Conservation (phyloP, 2,797 vertebrate genomes). For the Coluber constrictor region DNA sequence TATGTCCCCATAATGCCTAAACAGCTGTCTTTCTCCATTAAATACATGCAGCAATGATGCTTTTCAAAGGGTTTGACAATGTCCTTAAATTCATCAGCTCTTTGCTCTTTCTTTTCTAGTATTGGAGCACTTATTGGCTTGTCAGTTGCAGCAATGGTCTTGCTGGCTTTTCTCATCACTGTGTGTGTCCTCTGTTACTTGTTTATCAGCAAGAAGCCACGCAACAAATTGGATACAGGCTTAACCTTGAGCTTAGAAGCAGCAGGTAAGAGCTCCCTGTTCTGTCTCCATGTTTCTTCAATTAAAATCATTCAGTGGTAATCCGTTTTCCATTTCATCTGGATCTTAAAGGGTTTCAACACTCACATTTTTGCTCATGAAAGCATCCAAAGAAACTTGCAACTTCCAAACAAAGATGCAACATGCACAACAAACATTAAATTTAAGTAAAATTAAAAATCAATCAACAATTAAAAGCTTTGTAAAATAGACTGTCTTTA, state of each 20-base stretch:
- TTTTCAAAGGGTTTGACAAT: conserved; percentile 12
- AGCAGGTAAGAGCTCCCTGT: conserved; percentile 71
- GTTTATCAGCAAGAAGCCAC: conserved; percentile 87
- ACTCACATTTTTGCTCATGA: neutral
- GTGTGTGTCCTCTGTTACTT: conserved; percentile 89
- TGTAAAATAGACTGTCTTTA: neutral
- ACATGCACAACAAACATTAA: neutral
- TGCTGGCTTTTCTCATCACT: conserved; percentile 87
- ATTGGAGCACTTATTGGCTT: conserved; percentile 86
- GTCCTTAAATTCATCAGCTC: neutral
- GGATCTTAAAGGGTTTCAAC: neutral
- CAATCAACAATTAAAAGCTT: neutral
- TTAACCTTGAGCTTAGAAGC: conserved; percentile 79
- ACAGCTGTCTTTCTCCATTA: neutral
- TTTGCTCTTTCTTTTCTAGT: conserved; percentile 68
- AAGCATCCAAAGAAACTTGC: neutral
- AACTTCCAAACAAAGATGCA: neutral
- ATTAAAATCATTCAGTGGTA: neutral
- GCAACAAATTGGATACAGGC: conserved; percentile 80
- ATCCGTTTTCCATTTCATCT: neutral
- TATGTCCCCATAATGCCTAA: conserved; percentile 13
- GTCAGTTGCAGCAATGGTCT: conserved; percentile 84
- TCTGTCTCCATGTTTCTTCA: neutral
- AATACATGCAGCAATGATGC: neutral
- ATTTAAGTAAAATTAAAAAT: neutral